A percentile compares a stretch with the other conserved stretches of the same genome.
Conservation (phyloP, 2,888 invertebrate genomes). For the Harpalus rubripes region DNA sequence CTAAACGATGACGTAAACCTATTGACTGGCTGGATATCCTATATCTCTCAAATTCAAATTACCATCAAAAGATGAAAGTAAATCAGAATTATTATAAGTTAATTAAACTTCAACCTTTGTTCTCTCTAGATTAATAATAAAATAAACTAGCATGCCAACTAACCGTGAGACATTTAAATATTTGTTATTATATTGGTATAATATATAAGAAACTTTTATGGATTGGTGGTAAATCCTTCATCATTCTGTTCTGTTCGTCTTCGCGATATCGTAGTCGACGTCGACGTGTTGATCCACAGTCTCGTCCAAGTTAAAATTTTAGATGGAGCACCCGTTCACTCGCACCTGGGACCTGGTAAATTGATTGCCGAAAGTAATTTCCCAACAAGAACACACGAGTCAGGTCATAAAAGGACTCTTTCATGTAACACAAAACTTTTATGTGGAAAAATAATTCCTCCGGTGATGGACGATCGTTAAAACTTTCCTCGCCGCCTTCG, state of each 20-base stretch:
- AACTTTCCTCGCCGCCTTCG: conserved; percentile 56
- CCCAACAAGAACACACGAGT: conserved; percentile 60
- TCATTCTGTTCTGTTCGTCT: conserved; percentile 2
- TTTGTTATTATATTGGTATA: too few relatives aligned
- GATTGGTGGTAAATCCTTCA: neutral
- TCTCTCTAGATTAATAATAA: too few relatives aligned
- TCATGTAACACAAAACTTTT: conserved; percentile 65
- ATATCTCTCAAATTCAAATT: too few relatives aligned
- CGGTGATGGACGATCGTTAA: conserved; percentile 66
- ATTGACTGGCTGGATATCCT: too few relatives aligned
- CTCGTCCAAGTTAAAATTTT: conserved; percentile 44
- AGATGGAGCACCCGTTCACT: conserved; percentile 54
- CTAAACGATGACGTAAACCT: too few relatives aligned
- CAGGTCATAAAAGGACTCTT: conserved; percentile 62
- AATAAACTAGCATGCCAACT: too few relatives aligned
- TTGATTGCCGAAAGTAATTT: conserved; percentile 66
- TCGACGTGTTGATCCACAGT: conserved; percentile 42
- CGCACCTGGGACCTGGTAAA: conserved; percentile 57
- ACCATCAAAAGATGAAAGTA: too few relatives aligned
- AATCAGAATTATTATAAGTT: too few relatives aligned
- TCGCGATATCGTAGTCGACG: neutral
- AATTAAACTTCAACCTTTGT: too few relatives aligned
- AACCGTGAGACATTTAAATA: too few relatives aligned
- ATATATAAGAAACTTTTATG: neutral
- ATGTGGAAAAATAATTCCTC: conserved; percentile 57